Conservation (phyloP, 2,113 vertebrate genomes). For the Poicephalus gulielmi region DNA sequence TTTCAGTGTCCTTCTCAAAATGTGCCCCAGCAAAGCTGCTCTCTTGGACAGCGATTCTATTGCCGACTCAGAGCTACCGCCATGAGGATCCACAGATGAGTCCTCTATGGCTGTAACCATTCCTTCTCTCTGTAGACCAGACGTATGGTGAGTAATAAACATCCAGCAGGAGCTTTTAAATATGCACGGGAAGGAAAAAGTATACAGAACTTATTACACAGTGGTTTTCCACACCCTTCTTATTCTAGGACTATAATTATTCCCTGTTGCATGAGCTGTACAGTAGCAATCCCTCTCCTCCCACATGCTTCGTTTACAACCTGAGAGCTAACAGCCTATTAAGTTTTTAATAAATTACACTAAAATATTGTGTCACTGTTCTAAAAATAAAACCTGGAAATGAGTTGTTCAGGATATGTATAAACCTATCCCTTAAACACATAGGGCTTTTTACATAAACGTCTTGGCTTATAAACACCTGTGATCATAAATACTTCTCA, state of each 20-base stretch:
- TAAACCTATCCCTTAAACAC: neutral
- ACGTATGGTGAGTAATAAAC: neutral
- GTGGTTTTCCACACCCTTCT: constrained; percentile 13
- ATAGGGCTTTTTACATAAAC: neutral
- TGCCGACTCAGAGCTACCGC: neutral
- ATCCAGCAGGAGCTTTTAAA: neutral
- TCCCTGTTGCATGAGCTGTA: neutral
- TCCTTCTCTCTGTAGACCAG: neutral
- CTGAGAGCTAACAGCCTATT: constrained; percentile 50
- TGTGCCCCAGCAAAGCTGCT: neutral
- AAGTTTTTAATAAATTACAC: constrained; percentile 59
- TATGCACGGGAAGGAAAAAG: neutral
- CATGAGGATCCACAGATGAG: neutral
- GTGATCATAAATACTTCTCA: constrained; percentile 9
- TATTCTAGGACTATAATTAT: constrained; percentile 38
- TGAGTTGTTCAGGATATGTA: neutral
- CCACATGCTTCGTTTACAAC: constrained; percentile 55
- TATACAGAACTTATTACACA: neutral
- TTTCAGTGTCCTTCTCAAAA: neutral
- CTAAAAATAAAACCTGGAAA: constrained; percentile 43
- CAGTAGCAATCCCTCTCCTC: constrained; percentile 55
- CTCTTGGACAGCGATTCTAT: neutral
- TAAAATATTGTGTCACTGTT: constrained; percentile 56
- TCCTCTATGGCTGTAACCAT: neutral
- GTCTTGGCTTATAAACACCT: neutral